Conservation (phyloP, 1,140 invertebrate species). For the Meloidogyne hapla region DNA sequence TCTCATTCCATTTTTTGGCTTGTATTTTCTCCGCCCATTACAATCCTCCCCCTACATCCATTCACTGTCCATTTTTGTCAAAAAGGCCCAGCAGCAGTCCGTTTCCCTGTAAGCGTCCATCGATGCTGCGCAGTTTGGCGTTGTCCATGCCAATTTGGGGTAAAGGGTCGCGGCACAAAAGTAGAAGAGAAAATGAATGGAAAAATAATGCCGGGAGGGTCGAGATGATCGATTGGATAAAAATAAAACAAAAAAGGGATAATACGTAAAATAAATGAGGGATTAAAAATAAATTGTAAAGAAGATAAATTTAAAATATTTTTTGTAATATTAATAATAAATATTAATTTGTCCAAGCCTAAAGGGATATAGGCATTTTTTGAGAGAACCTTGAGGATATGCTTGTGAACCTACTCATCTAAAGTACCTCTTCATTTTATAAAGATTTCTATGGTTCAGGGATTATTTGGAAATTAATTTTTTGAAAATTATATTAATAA, state of each 20-base stretch:
- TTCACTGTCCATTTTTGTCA: conserved; percentile 3
- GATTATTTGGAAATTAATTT: no score
- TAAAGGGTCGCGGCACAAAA: not conserved
- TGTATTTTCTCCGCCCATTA: conserved; percentile 1
- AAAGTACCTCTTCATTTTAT: no score
- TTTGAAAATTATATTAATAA: no score
- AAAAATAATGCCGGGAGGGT: not conserved
- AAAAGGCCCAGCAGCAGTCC: not conserved
- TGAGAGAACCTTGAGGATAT: no score
- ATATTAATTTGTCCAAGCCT: no score
- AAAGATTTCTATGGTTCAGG: no score
- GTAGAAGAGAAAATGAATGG: not conserved
- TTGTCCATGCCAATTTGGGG: conserved; percentile 5
- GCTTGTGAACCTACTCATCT: no score
- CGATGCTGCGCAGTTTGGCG: not conserved
- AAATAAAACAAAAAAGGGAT: no score
- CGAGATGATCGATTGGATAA: not conserved
- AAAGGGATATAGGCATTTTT: no score
- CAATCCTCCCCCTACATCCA: not conserved
- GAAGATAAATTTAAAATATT: no score
- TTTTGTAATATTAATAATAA: no score
- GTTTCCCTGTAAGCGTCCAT: not conserved
- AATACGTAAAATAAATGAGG: not conserved
- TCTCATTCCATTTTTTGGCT: conserved; percentile 1
- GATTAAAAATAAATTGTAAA: not conserved